These are phyloP conservation scores for Rhynchonycteris naso DNA, from an alignment of 2,797 vertebrate genomes.

Conservation along the genomic window DNA sequence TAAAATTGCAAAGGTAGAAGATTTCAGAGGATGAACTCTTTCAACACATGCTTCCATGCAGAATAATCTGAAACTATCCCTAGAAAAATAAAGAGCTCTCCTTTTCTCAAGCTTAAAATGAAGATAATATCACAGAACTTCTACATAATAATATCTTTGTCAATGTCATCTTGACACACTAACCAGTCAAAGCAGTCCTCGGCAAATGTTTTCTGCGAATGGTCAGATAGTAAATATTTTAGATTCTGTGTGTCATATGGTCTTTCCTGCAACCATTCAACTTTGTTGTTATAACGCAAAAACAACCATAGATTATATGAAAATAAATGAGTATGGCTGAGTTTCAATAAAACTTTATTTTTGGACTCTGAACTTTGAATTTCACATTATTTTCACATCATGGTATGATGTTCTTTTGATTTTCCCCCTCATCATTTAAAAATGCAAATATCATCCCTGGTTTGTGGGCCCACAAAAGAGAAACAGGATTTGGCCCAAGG, in stretches of 20 bases:
- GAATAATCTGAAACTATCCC: neutral
- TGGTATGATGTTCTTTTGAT: constrained; percentile 17
- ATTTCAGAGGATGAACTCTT: neutral
- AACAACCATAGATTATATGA: neutral
- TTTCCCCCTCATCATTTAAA: neutral
- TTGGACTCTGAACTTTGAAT: constrained; percentile 42
- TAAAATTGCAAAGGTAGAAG: constrained; percentile 32
- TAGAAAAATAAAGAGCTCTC: constrained; percentile 14
- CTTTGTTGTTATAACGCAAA: neutral
- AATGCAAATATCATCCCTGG: constrained; percentile 36
- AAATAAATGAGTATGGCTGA: constrained; percentile 8
- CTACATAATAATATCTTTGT: neutral
- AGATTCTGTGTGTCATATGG: neutral
- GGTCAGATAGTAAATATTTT: constrained; percentile 33
- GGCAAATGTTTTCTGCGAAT: constrained; percentile 25
- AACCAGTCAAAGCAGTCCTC: neutral
- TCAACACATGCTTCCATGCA: constrained; percentile 8
- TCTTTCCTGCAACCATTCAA: constrained; percentile 17
- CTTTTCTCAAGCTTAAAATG: constrained; percentile 51
- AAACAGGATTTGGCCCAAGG: neutral
- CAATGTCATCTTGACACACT: neutral
- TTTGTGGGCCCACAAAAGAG: neutral
- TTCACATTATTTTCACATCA: constrained; percentile 37
- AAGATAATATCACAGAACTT: constrained; percentile 36
- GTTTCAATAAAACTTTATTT: constrained; percentile 54